Conservation (phyloP, 1,140 invertebrate genomes). For the Sogatella furcifera region DNA sequence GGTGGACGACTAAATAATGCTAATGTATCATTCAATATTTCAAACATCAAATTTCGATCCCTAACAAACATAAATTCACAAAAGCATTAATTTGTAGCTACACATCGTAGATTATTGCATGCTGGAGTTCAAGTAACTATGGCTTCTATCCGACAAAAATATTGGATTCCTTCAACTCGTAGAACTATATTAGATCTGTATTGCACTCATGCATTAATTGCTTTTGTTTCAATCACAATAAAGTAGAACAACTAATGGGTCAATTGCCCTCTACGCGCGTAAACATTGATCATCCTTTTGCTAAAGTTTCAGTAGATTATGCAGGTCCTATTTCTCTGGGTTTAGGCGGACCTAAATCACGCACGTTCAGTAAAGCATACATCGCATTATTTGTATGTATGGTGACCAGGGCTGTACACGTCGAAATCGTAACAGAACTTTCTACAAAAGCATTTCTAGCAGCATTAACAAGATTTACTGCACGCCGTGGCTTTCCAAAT, state of each 20-base stretch:
- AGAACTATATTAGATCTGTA: not conserved
- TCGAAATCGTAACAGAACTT: conserved; percentile 28
- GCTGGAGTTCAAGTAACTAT: not conserved
- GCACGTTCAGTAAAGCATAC: conserved; percentile 7
- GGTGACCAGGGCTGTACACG: conserved; percentile 26
- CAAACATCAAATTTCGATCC: not conserved
- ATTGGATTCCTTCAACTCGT: not conserved
- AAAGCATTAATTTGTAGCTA: not conserved
- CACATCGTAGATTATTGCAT: not conserved
- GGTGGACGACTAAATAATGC: not conserved
- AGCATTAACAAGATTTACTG: conserved; percentile 26
- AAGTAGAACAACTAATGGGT: not conserved
- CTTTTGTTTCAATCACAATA: not conserved
- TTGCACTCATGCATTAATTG: not conserved
- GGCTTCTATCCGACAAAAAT: not conserved
- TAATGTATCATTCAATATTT: not conserved
- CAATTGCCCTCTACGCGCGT: not conserved
- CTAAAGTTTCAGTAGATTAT: conserved; percentile 14
- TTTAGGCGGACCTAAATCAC: conserved; percentile 13
- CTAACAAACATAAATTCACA: not conserved
- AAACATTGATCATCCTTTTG: conserved; percentile 15
- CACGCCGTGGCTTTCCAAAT: conserved; percentile 21
- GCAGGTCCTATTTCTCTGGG: conserved; percentile 18
- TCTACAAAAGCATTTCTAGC: conserved; percentile 27
- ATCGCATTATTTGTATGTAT: conserved; percentile 30